Evolutionary conservation across 2,797 vertebrate species (phyloP).

Genomic region (Pygocentrus nattereri): DNA sequence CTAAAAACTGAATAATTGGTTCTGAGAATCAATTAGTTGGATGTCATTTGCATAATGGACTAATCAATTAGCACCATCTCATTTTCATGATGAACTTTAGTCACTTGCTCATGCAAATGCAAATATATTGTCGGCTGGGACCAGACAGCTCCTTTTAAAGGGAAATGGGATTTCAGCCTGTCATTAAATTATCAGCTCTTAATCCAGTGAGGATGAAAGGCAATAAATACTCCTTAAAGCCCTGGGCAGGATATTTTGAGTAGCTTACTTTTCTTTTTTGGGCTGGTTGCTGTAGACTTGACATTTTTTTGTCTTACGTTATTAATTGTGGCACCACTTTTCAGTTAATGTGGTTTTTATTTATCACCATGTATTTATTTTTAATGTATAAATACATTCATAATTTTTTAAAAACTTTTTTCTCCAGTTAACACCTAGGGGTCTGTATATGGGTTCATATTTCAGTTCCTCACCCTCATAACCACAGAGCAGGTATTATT

Average conservation of each 20-base stretch:
- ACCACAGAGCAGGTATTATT: too few relatives aligned
- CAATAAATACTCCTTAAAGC: neutral
- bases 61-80: slow-evolving; percentile 8
- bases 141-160: neutral
- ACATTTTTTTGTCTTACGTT: neutral
- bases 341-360: neutral
- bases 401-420: too few relatives aligned
- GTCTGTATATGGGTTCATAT: too few relatives aligned
- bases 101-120: neutral
- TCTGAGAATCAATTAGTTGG: neutral
- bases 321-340: neutral
- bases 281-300: neutral
- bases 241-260: neutral
- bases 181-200: neutral
- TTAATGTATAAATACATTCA: too few relatives aligned
- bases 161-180: neutral
- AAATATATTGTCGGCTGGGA: neutral
- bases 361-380: too few relatives aligned
- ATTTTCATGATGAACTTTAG: slow-evolving; percentile 7
- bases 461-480: too few relatives aligned
- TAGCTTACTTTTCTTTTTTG: neutral
- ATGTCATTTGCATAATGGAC: slow-evolving; percentile 2
- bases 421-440: too few relatives aligned
- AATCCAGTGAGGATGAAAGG: neutral
- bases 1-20: neutral